A percentile compares a stretch with the other conserved stretches of the same genome.
Evolutionary conservation across 2,797 vertebrate genomes (phyloP).

Genomic region (Helicolenus hilgendorfi): DNA sequence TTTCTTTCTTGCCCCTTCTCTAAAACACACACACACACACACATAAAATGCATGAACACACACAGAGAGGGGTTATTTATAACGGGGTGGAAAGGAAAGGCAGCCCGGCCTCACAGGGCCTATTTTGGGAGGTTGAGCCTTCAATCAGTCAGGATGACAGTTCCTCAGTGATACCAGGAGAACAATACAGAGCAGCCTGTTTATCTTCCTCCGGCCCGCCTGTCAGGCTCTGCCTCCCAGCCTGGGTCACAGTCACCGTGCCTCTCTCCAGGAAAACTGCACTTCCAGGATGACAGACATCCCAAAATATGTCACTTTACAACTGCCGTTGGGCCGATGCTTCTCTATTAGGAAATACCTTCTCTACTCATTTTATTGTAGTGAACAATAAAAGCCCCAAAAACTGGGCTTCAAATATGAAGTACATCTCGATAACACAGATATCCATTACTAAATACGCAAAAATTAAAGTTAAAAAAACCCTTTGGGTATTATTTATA

Average conservation of each 20-base stretch:
- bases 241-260: conserved; percentile 70
- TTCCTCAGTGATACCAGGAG: conserved; percentile 82
- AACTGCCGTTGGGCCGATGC: background rate
- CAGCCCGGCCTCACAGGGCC: conserved; percentile 63
- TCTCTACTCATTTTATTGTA: background rate
- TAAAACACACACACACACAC: conserved; percentile 13
- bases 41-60: background rate
- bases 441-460: background rate
- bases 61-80: conserved; percentile 77
- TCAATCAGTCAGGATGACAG: conserved; percentile 86
- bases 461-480: background rate
- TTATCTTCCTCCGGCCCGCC: conserved; percentile 79
- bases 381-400: background rate
- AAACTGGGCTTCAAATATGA: background rate
- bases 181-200: conserved; percentile 84
- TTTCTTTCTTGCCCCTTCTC: conserved; percentile 29
- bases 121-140: conserved; percentile 84
- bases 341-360: conserved; percentile 18
- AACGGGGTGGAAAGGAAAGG: conserved; percentile 77
- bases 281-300: conserved; percentile 53
- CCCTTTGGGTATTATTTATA: background rate
- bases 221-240: conserved; percentile 44
- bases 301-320: conserved; percentile 24
- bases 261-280: conserved; percentile 57
- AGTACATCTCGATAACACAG: background rate